Conservation (phyloP, 2,113 vertebrate species). For the Tychaedon coryphoeus region DNA sequence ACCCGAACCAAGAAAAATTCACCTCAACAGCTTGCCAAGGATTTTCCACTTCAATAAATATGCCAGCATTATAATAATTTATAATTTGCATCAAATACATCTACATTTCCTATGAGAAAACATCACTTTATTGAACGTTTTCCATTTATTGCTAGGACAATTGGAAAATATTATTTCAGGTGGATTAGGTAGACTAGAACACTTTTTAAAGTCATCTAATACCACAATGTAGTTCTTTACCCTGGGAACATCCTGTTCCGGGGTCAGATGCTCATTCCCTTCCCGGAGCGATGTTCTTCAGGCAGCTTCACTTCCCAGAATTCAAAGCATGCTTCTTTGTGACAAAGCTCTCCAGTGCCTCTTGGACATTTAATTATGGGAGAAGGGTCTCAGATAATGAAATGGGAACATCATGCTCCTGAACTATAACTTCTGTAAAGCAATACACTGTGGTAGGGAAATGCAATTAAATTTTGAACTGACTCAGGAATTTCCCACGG, state of each 20-base stretch:
- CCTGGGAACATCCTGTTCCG: neutral
- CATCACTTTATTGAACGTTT: neutral
- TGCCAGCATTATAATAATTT: neutral
- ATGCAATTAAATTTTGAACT: conserved; percentile 62
- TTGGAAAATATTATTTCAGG: neutral
- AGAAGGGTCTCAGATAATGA: conserved; percentile 53
- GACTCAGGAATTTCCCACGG: conserved; percentile 60
- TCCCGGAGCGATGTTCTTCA: neutral
- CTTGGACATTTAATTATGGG: conserved; percentile 48
- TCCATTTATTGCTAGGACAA: neutral
- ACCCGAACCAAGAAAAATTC: neutral
- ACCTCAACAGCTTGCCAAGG: neutral
- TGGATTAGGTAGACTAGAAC: neutral
- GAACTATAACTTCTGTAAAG: conserved; percentile 44
- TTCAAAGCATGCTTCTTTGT: neutral
- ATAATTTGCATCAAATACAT: neutral
- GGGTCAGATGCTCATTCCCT: neutral
- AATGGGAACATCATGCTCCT: conserved; percentile 46
- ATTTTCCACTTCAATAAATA: neutral
- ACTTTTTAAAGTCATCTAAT: neutral
- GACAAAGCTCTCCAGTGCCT: conserved; percentile 2
- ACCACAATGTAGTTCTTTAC: neutral
- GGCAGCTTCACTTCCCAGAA: neutral
- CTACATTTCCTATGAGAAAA: neutral
- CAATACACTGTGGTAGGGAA: conserved; percentile 43